Evolutionary conservation across 1,140 invertebrate genomes (phyloP), one percentile per base, ranked within the genome.

Genomic region (Aphelenchoides besseyi): DNA sequence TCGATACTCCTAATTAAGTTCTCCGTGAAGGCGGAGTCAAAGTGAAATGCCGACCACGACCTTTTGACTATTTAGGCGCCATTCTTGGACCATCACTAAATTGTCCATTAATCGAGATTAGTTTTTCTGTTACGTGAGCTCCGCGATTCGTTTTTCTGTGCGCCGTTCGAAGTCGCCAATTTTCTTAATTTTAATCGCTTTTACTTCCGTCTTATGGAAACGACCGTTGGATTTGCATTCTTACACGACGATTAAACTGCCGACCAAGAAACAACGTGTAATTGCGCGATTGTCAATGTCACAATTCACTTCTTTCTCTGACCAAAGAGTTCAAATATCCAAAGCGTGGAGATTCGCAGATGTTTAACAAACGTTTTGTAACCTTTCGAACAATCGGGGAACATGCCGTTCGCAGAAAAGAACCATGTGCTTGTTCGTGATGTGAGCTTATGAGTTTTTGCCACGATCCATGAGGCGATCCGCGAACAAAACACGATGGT

Each of bases 21-120:
- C n/a, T n/a, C n/a, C n/a, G n/a, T n/a, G n/a, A n/a, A n/a, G n/a
- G n/a, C n/a, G n/a, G n/a, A n/a, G n/a, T n/a, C n/a, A n/a, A n/a
- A n/a, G n/a, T n/a, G n/a, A n/a, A n/a, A n/a, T n/a, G n/a, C n/a
- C n/a, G n/a, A n/a, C n/a, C n/a, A n/a, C n/a, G n/a, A n/a, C n/a
- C n/a, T n/a, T n/a, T n/a, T n/a, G n/a, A n/a, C n/a, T n/a, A n/a
- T n/a, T n/a, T n/a, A n/a, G n/a, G n/a, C n/a, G n/a, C n/a, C n/a
- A n/a, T n/a, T n/a, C n/a, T n/a, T n/a, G n/a, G n/a, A n/a, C n/a
- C 41, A 48, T 48, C 41, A 48, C 41, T 48, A 48, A 48, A 48
- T 48, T 48, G 41, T 12, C 41, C 41, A 48, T 48, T 48, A 48
- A 48, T 48, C 41, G 41, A 23, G 41, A 48, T 48, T 48, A 48